Evolutionary conservation across 2,888 invertebrate species (phyloP).

Genomic region (Acanthococcus lagerstroemiae): DNA sequence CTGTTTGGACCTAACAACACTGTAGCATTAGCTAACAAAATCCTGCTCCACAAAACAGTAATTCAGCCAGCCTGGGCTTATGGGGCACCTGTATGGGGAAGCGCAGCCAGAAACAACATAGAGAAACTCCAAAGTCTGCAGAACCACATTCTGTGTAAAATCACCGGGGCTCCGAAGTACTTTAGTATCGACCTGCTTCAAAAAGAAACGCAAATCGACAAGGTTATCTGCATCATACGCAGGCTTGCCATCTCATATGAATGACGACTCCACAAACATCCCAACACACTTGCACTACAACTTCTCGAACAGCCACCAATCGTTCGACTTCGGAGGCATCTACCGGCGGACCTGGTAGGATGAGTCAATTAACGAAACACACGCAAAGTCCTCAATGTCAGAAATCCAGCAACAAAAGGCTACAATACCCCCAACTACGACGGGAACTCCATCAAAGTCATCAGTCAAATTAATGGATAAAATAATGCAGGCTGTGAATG

Average conservation of each 20-base stretch:
- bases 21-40: background rate
- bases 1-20: background rate
- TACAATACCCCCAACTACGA: no score
- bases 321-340: no score
- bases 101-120: background rate
- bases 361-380: no score
- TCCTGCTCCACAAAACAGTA: background rate
- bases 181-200: background rate
- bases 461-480: no score
- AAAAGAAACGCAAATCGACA: background rate
- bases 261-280: background rate
- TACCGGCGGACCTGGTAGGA: no score
- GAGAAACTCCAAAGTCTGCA: background rate
- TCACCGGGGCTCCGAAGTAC: background rate
- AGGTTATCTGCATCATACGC: background rate
- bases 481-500: no score
- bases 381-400: no score
- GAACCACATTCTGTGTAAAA: background rate
- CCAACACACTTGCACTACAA: background rate
- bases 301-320: background rate
- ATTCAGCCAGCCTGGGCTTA: background rate
- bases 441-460: no score
- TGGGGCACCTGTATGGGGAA: background rate
- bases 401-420: no score
- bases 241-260: no score